Base-by-base conservation (phyloP, 2,888 invertebrate species). In the Ashinkailepas kermadecensis region DNA sequence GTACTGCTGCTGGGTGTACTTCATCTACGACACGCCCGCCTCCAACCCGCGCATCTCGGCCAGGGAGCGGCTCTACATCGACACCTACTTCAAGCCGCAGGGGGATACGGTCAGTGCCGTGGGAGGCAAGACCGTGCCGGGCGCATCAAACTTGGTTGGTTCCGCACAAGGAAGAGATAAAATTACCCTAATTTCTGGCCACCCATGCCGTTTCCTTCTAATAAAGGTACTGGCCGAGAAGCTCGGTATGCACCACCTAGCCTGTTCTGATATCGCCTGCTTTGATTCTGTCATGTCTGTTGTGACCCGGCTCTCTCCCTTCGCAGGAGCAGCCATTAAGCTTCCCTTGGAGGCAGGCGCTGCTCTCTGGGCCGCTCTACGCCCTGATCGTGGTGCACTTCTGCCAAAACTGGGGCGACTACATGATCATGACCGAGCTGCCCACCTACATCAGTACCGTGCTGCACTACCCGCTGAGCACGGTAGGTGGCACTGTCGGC, bases 361-460 rank as follows among this genome's bases (percentile, higher is more conserved):
- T 89, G 0, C 87, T 86, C 15, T 90, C 90, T 0, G 83, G 86
- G 4, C 88, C 89, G 0, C 87, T 89, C 1, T 86, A 88, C 81
- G 89, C 89, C 3, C 88, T 89, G 82, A 86, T 89, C 62, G 86
- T 89, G 8, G 88, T 88, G 11, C 90, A 90, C 84, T 86, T 89
- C 82, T 89, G 88, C 81, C 88, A 88, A 67, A 89, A 88, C 82
- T 87, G 87, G 87, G 87, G 87, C 25, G 85, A 86, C 15, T 94
- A 94, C 87, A 94, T 94, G 92, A 88, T 95, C 85, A 91, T 95
- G 64, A 93, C 93, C 80, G 93, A 94, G 86, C 89, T 93, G 84
- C 94, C 94, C 0, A 91, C 92, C 86, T 94, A 93, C 87, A 93
- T 94, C 93, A 93, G 93, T 86, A 91, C 92, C 85, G 92, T 94